These are phyloP conservation scores for Campopleginae sp. DNA, from an alignment of 2,888 invertebrate genomes.

Conservation along the genomic window DNA sequence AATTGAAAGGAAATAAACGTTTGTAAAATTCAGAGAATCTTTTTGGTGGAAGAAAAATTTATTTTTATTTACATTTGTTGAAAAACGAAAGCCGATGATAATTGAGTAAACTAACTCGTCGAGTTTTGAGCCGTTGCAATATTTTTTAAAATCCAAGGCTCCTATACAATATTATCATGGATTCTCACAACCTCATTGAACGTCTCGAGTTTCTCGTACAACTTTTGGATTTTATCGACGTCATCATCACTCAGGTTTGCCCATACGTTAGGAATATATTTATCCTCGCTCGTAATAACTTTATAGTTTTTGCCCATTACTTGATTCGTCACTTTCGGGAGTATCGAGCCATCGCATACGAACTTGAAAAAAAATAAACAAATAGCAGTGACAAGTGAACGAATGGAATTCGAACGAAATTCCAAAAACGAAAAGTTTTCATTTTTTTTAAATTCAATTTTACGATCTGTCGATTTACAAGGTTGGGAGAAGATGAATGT, in stretches of 20 bases:
- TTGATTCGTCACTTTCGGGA: slow-evolving; percentile 84
- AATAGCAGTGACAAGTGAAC: background rate
- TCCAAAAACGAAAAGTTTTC: no score
- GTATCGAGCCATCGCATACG: slow-evolving; percentile 85
- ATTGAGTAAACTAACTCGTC: slow-evolving; percentile 2
- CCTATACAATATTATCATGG: slow-evolving; percentile 85
- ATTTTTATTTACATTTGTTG: slow-evolving; percentile 49
- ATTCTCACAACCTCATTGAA: slow-evolving; percentile 87
- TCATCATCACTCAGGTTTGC: slow-evolving; percentile 85
- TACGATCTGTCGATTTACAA: no score
- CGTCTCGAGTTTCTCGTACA: slow-evolving; percentile 86
- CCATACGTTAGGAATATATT: slow-evolving; percentile 84
- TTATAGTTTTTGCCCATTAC: slow-evolving; percentile 85
- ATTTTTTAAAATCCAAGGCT: slow-evolving; percentile 6
- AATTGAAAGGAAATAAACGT: slow-evolving; percentile 7
- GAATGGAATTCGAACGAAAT: no score
- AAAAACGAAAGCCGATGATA: slow-evolving; percentile 45
- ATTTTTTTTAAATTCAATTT: no score
- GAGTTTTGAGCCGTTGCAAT: background rate
- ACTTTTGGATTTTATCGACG: slow-evolving; percentile 82
- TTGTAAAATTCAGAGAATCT: background rate
- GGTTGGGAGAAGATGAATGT: no score
- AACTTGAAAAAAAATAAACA: slow-evolving; percentile 84
- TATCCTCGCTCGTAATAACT: slow-evolving; percentile 84
- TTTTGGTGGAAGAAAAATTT: background rate